These are phyloP conservation scores for Otolemur garnettii DNA, from an alignment of 2,113 vertebrate genomes.

Conservation along the genomic window DNA sequence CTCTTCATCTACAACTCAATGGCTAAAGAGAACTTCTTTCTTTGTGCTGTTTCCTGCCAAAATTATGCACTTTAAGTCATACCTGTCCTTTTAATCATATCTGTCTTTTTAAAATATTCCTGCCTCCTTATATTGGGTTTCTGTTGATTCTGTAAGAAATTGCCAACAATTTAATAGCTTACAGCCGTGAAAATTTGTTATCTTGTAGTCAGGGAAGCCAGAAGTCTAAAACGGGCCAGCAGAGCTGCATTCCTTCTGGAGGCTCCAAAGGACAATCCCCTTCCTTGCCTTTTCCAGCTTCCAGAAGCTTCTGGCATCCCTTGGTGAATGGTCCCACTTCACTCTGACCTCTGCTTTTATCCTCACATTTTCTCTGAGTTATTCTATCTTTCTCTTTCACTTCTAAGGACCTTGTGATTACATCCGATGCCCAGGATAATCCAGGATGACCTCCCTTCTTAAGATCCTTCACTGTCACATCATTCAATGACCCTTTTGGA, in stretches of 20 bases:
- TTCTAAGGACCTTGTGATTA: background rate
- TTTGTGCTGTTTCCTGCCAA: background rate
- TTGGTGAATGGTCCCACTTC: background rate
- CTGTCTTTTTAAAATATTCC: background rate
- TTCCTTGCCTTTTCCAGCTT: background rate
- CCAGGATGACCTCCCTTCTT: background rate
- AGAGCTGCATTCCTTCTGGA: background rate
- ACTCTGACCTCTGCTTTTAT: background rate
- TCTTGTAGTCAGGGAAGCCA: background rate
- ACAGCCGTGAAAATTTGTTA: background rate
- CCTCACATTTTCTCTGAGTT: background rate
- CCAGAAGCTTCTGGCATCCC: background rate
- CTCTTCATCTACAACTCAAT: background rate
- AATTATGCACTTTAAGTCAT: background rate
- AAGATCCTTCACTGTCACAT: background rate
- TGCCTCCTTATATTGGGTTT: background rate
- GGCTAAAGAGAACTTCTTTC: background rate
- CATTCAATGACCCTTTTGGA: background rate
- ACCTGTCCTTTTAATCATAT: background rate
- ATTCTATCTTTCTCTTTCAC: background rate
- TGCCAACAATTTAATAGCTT: background rate
- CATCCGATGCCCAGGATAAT: background rate
- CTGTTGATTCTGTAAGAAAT: background rate
- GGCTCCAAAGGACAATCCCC: accelerated
- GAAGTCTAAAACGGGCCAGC: background rate